Evolutionary conservation across 2,888 invertebrate species (phyloP), one percentile per base, ranked within the genome.

Genomic region (Acrobasis consociella): DNA sequence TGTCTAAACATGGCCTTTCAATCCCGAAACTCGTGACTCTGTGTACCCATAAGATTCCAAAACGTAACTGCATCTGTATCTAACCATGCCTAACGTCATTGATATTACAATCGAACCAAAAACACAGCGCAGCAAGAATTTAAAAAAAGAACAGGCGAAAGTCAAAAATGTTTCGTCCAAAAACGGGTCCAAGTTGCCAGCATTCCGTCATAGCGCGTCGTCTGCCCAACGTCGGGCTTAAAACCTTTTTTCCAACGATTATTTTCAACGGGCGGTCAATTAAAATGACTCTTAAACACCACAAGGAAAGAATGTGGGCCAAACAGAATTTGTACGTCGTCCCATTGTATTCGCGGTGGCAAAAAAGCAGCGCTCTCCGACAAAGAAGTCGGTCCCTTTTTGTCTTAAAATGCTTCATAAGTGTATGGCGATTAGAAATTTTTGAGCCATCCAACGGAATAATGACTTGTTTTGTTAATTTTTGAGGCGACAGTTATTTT

Each of bases 231-330:
- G 70, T 68, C 66, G 69, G 65, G 69, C 73, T 73, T 70, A 70
- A 72, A 75, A 61, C 65, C 72, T 77, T 83, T 85, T 84, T 83
- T 70, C 67, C 70, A 69, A 70, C 78, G 80, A 82, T 85, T 80
- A 87, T 82, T 81, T 78, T 77, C 72, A 75, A 73, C 75, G 74
- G 78, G 70, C 73, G 81, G 85, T 89, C 91, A 91, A 91, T 91
- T 91, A 91, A 91, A 91, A 90, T 91, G 82, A 83, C 82, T 91
- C 77, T 77, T 85, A 86, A 89, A 91, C 91, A 90, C 91, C 87
- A 89, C 70, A 65, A 74, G 70, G 71, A 64, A 69, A 77, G 90
- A 89, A 91, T 91, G 82, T 76, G 65, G 74, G 70, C 77, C 75
- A 74, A 79, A 75, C 86, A 78, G 85, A 89, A 89, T 89, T 89